Percentiles rank a stretch among this genome's conserved stretches.
Evolutionary conservation across 1,140 invertebrate genomes (phyloP).

Genomic region (Aradophagus sp.): DNA sequence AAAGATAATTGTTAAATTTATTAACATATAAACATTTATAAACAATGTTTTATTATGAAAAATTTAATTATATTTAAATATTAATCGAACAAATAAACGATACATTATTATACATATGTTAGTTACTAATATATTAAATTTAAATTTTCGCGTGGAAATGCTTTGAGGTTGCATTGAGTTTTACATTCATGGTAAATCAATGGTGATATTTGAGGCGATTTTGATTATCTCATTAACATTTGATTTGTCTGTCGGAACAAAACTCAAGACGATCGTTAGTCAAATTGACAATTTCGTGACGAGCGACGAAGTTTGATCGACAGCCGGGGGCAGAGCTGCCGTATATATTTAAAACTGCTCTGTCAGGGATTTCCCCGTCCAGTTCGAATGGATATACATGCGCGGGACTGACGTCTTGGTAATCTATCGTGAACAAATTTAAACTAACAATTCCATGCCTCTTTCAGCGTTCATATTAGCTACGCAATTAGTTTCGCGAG

Average conservation of each 20-base stretch:
- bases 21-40: too few species aligned
- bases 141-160: too few species aligned
- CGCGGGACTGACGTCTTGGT: conserved; percentile 42
- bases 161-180: too few species aligned
- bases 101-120: too few species aligned
- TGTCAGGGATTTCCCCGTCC: conserved; percentile 44
- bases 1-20: too few species aligned
- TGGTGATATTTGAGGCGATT: background rate
- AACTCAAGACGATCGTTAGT: conserved; percentile 4
- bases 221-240: conserved; percentile 24
- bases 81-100: too few species aligned
- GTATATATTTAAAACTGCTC: conserved; percentile 47
- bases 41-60: too few species aligned
- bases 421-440: conserved; percentile 46
- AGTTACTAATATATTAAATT: too few species aligned
- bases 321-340: conserved; percentile 23
- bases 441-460: conserved; percentile 33
- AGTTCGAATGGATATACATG: conserved; percentile 11
- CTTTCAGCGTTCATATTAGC: background rate
- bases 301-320: conserved; percentile 43
- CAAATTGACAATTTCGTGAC: conserved; percentile 30
- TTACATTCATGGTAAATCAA: too few species aligned
- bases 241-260: conserved; percentile 30
- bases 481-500: too few species aligned
- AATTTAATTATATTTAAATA: too few species aligned